These are phyloP conservation scores for Bombus consobrinus DNA, from an alignment of 1,140 invertebrate species.

Conservation along the genomic window DNA sequence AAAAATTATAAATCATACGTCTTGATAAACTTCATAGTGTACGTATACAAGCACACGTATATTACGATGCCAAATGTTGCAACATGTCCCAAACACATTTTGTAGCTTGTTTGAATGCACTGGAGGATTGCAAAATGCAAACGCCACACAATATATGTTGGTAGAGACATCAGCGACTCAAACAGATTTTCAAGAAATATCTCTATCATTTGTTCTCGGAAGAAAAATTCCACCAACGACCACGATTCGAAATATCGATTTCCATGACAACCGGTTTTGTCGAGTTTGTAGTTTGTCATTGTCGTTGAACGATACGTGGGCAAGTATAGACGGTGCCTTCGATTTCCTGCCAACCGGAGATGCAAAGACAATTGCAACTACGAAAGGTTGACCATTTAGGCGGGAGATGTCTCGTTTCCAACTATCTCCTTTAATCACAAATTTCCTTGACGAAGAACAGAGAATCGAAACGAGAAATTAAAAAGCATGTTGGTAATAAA, in stretches of 20 bases:
- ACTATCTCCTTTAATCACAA: slow-evolving; percentile 16
- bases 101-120: background rate
- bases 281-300: background rate
- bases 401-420: background rate
- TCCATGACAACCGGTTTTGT: background rate
- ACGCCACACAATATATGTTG: accelerated
- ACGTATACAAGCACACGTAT: background rate
- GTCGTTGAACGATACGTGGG: background rate
- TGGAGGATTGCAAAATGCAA: too few relatives aligned
- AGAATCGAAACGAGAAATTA: background rate
- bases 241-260: background rate
- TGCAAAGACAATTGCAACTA: background rate
- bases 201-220: background rate
- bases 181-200: background rate
- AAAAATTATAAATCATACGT: background rate
- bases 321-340: background rate
- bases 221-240: background rate
- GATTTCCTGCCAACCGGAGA: slow-evolving; percentile 26
- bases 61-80: background rate
- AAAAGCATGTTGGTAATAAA: background rate
- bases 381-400: background rate
- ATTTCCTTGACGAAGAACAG: background rate
- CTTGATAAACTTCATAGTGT: too few relatives aligned
- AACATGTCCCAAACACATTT: background rate
- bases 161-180: too few relatives aligned